Evolutionary conservation across 2,888 invertebrate species (phyloP).

Genomic region (Drosophila parthenogenetica): DNA sequence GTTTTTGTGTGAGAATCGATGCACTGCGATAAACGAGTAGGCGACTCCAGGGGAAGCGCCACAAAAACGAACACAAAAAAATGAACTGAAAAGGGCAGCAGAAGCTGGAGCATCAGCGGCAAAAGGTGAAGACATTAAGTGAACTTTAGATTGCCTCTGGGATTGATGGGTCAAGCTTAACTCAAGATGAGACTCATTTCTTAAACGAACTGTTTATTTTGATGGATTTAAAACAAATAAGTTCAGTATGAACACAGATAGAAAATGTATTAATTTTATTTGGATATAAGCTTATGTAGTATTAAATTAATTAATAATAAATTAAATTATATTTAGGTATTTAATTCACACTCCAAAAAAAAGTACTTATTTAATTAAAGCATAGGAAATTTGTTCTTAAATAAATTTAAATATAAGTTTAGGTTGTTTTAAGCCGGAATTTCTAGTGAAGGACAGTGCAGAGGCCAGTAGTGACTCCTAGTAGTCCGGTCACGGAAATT

Average conservation of each 20-base stretch:
- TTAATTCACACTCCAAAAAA: too few species aligned
- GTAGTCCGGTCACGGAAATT: too few species aligned
- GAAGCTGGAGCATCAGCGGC: neutral
- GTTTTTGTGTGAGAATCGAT: slow-evolving; percentile 67
- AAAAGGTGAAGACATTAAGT: slow-evolving; percentile 47
- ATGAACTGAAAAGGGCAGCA: neutral
- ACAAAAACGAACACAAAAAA: neutral
- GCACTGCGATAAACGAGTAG: slow-evolving; percentile 52
- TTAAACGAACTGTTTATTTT: neutral
- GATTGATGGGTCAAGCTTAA: slow-evolving; percentile 27
- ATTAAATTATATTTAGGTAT: too few species aligned
- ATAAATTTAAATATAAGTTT: too few species aligned
- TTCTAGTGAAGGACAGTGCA: too few species aligned
- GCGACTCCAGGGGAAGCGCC: slow-evolving; percentile 49
- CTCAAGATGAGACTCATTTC: neutral
- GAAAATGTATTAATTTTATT: too few species aligned
- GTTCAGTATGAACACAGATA: neutral
- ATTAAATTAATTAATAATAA: too few species aligned
- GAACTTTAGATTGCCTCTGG: slow-evolving; percentile 37
- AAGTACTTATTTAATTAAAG: too few species aligned
- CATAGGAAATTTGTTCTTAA: too few species aligned
- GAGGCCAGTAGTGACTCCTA: too few species aligned
- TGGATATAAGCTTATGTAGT: too few species aligned
- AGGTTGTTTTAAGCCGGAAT: too few species aligned
- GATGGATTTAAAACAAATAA: neutral